These are phyloP conservation scores for Carduelis carduelis DNA, from an alignment of 2,797 vertebrate genomes.

Conservation along the genomic window DNA sequence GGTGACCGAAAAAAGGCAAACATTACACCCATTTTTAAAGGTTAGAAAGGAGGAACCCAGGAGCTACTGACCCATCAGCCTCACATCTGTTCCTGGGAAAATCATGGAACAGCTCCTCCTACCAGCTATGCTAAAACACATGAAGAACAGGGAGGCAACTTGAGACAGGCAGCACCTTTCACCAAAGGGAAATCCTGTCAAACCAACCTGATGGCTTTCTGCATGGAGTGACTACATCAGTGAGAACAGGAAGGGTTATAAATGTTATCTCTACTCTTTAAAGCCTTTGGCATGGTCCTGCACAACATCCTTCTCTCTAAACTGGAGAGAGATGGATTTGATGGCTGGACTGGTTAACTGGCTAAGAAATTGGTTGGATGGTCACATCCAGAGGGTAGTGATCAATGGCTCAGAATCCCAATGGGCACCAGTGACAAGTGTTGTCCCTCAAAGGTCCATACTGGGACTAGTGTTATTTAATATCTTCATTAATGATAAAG, in stretches of 20 bases:
- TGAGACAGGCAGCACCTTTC: background rate
- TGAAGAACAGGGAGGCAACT: background rate
- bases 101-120: background rate
- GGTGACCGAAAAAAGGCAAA: background rate
- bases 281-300: background rate
- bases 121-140: background rate
- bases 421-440: background rate
- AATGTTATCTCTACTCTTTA: background rate
- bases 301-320: background rate
- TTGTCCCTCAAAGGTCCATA: background rate
- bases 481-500: background rate
- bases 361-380: background rate
- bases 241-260: background rate
- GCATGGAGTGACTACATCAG: background rate
- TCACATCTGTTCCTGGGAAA: background rate
- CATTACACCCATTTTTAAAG: background rate
- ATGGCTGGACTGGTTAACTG: background rate
- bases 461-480: background rate
- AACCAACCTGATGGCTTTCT: background rate
- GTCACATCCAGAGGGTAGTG: background rate
- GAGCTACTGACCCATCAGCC: background rate
- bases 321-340: background rate
- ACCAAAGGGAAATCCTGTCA: background rate
- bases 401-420: background rate
- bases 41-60: background rate